Evolutionary conservation across 2,888 invertebrate species (phyloP).

Genomic region (Diaperis boleti): DNA sequence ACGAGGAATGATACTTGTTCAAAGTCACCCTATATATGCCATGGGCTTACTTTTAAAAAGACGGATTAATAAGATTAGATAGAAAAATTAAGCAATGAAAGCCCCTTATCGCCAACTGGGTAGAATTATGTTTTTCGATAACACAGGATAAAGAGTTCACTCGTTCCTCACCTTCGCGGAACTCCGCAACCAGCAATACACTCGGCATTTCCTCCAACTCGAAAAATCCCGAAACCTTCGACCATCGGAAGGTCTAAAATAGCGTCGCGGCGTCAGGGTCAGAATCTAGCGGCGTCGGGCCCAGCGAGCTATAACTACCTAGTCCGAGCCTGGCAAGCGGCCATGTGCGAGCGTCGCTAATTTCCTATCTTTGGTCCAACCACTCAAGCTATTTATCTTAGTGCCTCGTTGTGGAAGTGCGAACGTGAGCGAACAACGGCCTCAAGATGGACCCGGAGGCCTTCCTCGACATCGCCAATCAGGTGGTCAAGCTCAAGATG

Average conservation of each 20-base stretch:
- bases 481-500: constrained; percentile 99
- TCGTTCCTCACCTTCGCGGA: neutral
- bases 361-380: constrained; percentile 32
- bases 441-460: constrained; percentile 92
- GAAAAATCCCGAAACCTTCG: constrained; percentile 7
- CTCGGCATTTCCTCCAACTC: neutral
- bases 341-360: constrained; percentile 43
- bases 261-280: constrained; percentile 41
- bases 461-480: constrained; percentile 97
- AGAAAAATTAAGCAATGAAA: neutral
- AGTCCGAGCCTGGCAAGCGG: constrained; percentile 43
- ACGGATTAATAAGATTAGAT: neutral
- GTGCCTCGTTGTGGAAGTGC: constrained; percentile 30
- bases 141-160: neutral
- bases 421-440: constrained; percentile 9
- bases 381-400: constrained; percentile 27
- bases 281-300: constrained; percentile 25
- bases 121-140: no score
- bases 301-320: constrained; percentile 36
- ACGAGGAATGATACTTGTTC: no score
- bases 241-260: constrained; percentile 35
- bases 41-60: no score
- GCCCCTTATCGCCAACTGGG: no score
- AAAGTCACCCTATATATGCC: no score
- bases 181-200: constrained; percentile 29